A percentile compares a stretch with the other conserved stretches of the same genome.
Conservation (phyloP, 2,797 vertebrate genomes). For the Sternotherus odoratus region DNA sequence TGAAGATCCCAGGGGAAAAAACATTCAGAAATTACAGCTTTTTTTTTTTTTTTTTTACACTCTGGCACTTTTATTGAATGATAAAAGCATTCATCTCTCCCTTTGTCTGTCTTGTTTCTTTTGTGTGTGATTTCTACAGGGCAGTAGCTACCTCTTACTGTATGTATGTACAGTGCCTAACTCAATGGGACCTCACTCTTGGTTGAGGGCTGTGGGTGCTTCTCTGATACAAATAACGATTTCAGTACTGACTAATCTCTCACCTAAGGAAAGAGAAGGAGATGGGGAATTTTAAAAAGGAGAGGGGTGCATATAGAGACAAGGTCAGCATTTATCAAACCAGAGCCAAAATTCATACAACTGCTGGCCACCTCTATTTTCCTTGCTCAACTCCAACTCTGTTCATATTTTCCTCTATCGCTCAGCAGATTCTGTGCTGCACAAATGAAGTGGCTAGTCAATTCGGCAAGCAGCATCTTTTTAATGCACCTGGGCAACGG, state of each 20-base stretch:
- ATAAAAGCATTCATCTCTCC: not conserved
- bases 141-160: not conserved
- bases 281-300: not conserved
- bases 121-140: not conserved
- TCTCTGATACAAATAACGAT: not conserved
- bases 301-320: not conserved
- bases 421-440: not conserved
- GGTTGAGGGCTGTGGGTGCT: not conserved
- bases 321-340: not conserved
- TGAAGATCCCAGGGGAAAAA: not conserved
- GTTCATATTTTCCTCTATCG: not conserved
- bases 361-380: not conserved
- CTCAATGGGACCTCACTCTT: not conserved
- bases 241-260: not conserved
- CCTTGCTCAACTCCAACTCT: not conserved
- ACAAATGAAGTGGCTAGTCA: not conserved
- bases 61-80: not conserved
- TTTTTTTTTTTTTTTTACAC: not conserved
- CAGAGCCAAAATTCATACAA: not conserved
- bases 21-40: not conserved
- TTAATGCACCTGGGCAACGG: constrained; percentile 41
- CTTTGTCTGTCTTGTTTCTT: not conserved
- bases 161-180: not conserved
- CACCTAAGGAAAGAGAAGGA: not conserved
- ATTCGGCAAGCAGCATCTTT: not conserved